Percentiles rank a stretch among this genome's conserved stretches.
Conservation (phyloP, 2,888 invertebrate species). For the Suillia variegata region DNA sequence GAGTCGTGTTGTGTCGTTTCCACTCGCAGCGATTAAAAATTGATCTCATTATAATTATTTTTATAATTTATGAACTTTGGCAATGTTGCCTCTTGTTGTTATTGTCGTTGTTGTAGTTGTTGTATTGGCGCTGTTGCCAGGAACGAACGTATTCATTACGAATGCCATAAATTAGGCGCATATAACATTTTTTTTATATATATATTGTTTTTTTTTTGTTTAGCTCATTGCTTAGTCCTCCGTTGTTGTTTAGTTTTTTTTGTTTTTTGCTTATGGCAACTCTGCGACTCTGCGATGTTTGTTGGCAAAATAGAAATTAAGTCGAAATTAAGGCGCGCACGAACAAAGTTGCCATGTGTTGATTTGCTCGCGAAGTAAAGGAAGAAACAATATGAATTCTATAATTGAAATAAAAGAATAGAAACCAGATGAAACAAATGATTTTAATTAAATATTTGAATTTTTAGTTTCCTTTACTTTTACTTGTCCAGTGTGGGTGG, state of each 20-base stretch:
- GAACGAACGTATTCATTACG: constrained; percentile 52
- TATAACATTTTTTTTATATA: too few species aligned
- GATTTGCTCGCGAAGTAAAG: too few species aligned
- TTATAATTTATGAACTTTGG: constrained; percentile 53
- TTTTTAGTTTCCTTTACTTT: too few species aligned
- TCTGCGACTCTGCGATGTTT: neutral
- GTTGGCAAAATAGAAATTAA: constrained; percentile 5
- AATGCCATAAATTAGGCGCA: constrained; percentile 45
- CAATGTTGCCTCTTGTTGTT: constrained; percentile 31
- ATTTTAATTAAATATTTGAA: too few species aligned
- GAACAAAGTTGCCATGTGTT: too few species aligned
- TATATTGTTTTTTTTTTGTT: too few species aligned
- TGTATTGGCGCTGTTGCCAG: neutral
- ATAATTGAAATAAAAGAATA: too few species aligned
- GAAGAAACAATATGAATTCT: too few species aligned
- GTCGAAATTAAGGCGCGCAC: neutral
- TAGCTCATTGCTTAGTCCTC: neutral
- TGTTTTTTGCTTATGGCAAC: neutral
- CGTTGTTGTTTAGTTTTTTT: neutral
- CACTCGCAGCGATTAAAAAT: constrained; percentile 46
- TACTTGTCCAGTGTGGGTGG: too few species aligned
- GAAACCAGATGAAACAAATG: too few species aligned
- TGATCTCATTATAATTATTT: constrained; percentile 56
- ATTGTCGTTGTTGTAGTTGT: constrained; percentile 6
- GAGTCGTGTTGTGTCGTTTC: constrained; percentile 11